A percentile compares a stretch with the other conserved stretches of the same genome.
Conservation (phyloP, 2,797 vertebrate species). For the Sparidentex hasta region DNA sequence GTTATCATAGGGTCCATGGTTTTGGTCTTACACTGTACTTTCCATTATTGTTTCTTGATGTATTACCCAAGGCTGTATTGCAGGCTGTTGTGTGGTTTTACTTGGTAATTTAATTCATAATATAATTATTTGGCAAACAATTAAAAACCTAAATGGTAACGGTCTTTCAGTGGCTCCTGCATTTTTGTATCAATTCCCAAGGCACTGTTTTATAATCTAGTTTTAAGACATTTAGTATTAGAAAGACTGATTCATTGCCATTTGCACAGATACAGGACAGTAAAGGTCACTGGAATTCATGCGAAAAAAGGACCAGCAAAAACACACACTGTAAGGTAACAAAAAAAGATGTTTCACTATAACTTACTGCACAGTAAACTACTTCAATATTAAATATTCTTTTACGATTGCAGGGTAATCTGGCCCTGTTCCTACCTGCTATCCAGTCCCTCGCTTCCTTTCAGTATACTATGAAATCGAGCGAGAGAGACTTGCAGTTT, state of each 20-base stretch:
- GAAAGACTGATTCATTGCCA: too few species aligned
- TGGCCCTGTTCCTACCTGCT: not conserved
- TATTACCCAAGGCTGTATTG: not conserved
- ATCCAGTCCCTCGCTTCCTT: not conserved
- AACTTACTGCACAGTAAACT: too few species aligned
- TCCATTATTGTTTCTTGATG: not conserved
- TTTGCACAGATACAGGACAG: too few species aligned
- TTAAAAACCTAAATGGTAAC: not conserved
- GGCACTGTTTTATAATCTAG: not conserved
- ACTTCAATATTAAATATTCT: too few species aligned
- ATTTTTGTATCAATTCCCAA: not conserved
- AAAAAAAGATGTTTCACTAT: too few species aligned
- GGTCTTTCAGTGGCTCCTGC: not conserved
- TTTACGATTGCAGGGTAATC: not conserved
- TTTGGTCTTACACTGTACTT: not conserved
- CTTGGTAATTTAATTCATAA: not conserved
- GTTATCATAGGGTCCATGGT: not conserved
- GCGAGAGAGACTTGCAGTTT: not conserved
- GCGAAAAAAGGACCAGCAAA: too few species aligned
- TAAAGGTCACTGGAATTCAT: too few species aligned
- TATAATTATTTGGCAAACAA: not conserved
- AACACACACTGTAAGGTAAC: too few species aligned
- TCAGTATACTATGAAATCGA: not conserved
- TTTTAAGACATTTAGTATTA: not conserved
- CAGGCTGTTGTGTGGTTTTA: not conserved